Conservation (phyloP, 2,113 vertebrate genomes). For the Asarcornis scutulata region DNA sequence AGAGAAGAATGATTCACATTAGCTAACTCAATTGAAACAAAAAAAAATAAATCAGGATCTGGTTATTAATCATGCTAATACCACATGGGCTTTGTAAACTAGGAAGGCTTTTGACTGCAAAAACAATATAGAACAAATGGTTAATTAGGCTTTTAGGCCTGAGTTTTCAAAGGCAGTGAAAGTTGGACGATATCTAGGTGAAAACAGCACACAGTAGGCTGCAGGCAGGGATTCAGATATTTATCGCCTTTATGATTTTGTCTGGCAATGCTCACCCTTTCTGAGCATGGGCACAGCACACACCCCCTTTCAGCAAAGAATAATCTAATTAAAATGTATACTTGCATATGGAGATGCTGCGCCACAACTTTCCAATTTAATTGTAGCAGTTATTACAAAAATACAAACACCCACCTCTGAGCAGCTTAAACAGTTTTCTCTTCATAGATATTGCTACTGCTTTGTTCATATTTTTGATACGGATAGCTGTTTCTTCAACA, state of each 20-base stretch:
- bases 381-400: not conserved
- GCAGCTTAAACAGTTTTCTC: not conserved
- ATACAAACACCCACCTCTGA: not conserved
- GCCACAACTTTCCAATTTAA: not conserved
- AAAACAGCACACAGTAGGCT: constrained; percentile 16
- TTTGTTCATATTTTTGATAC: rapidly evolving
- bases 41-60: constrained; percentile 50
- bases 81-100: constrained; percentile 48
- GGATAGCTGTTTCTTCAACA: not conserved
- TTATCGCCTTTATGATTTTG: not conserved
- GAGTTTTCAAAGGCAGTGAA: constrained; percentile 25
- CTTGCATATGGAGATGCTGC: constrained; percentile 6
- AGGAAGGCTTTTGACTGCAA: constrained; percentile 36
- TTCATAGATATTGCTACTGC: not conserved
- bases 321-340: constrained; percentile 48
- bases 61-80: constrained; percentile 71
- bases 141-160: constrained; percentile 41
- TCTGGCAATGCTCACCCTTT: not conserved
- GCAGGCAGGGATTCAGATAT: constrained; percentile 11
- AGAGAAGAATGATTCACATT: constrained; percentile 52
- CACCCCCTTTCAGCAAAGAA: not conserved
- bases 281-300: not conserved
- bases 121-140: constrained; percentile 47
- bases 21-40: constrained; percentile 52
- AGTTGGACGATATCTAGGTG: not conserved